phyloP scores from a whole-genome alignment of 2,797 vertebrate genomes.

The Peromyscus melanophrys region DNA sequence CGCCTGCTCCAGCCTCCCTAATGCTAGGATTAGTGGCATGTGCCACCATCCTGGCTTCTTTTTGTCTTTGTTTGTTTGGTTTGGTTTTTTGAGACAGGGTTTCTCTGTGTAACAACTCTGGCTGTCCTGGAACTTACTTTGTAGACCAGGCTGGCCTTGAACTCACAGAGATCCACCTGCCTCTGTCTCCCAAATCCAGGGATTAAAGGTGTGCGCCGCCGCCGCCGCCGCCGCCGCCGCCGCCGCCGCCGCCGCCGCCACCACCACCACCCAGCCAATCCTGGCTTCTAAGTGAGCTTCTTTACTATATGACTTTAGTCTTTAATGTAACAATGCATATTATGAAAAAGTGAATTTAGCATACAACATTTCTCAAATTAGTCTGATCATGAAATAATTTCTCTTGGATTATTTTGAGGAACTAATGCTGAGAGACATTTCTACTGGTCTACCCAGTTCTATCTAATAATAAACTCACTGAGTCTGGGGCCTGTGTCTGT shows the following conservation, averaged over 20 bases:
- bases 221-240: too few species aligned
- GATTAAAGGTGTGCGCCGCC: too few species aligned
- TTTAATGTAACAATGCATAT: background rate
- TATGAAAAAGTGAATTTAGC: slow-evolving; percentile 32
- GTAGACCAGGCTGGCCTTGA: too few species aligned
- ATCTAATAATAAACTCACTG: slow-evolving; percentile 21
- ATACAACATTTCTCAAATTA: slow-evolving; percentile 33
- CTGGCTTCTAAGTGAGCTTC: background rate
- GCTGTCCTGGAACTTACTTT: too few species aligned
- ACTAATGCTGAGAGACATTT: slow-evolving; percentile 42
- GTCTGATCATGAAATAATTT: background rate
- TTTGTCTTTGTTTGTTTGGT: too few species aligned
- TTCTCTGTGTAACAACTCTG: too few species aligned
- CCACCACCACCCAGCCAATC: too few species aligned
- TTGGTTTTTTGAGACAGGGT: too few species aligned
- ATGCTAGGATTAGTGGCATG: background rate
- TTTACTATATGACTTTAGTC: background rate
- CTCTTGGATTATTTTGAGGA: slow-evolving; percentile 41
- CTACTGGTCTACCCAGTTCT: background rate
- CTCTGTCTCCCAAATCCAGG: too few species aligned
- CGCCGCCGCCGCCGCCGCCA: too few species aligned
- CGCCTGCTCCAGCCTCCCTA: background rate
- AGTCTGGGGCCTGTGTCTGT: slow-evolving; percentile 10
- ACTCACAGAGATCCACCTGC: too few species aligned
- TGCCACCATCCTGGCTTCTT: background rate